Evolutionary conservation across 2,888 invertebrate species (phyloP).

Genomic region (Cerceris rybyensis): DNA sequence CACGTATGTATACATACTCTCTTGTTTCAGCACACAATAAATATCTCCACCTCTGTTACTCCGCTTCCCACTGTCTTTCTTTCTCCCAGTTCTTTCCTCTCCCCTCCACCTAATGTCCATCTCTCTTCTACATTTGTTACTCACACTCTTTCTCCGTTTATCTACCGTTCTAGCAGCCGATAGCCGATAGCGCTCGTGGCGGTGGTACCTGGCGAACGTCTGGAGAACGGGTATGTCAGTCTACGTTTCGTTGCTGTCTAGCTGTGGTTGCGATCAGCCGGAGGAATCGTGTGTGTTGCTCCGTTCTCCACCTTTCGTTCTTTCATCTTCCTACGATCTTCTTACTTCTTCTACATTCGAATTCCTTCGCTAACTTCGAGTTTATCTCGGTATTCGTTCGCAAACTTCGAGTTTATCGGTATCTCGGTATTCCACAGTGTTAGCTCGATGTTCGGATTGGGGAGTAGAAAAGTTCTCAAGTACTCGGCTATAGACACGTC

Average conservation of each 20-base stretch:
- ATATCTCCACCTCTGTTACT: background rate
- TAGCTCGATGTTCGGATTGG: constrained; percentile 71
- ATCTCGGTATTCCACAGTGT: background rate
- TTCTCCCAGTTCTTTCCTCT: constrained; percentile 21
- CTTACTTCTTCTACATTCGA: background rate
- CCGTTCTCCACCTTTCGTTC: background rate
- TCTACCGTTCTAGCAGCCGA: constrained; percentile 45
- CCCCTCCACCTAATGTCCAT: constrained; percentile 19
- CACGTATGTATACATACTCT: constrained; percentile 1
- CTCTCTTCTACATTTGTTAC: background rate
- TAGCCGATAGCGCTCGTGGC: constrained; percentile 54
- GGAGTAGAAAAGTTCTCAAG: constrained; percentile 76
- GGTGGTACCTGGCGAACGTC: constrained; percentile 68
- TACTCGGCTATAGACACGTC: constrained; percentile 82
- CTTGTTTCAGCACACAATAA: constrained; percentile 16
- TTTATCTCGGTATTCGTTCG: background rate
- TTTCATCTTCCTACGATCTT: background rate
- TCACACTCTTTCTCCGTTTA: constrained; percentile 56
- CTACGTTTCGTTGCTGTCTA: constrained; percentile 52
- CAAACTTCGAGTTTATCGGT: background rate
- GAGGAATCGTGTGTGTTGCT: constrained; percentile 4
- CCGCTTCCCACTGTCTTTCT: background rate
- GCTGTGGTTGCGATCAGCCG: constrained; percentile 29
- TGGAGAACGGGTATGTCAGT: constrained; percentile 68
- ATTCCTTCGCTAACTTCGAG: background rate